Evolutionary conservation across 2,113 vertebrate genomes (phyloP).

Genomic region (Channa argus): DNA sequence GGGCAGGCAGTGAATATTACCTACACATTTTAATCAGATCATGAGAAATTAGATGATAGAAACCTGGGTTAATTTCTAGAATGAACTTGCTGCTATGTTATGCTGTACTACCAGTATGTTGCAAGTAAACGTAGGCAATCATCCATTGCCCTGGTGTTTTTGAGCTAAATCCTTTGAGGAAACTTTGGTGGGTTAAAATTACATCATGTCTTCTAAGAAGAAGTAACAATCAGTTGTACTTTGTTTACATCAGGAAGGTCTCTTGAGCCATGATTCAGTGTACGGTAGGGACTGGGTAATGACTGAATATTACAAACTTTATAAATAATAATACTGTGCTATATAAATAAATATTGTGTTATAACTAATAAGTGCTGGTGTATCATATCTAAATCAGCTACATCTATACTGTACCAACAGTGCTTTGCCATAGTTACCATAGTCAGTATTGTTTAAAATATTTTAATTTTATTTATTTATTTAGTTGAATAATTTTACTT

Average conservation of each 20-base stretch:
- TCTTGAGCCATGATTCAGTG: too few relatives aligned
- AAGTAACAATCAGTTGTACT: neutral
- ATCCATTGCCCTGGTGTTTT: conserved; percentile 30
- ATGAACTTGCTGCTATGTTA: conserved; percentile 8
- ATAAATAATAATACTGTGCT: too few relatives aligned
- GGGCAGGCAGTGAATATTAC: neutral
- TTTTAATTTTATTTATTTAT: too few relatives aligned
- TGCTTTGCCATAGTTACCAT: too few relatives aligned
- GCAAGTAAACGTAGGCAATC: conserved; percentile 4
- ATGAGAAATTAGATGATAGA: neutral
- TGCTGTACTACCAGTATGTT: conserved; percentile 18
- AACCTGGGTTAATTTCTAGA: conserved; percentile 3
- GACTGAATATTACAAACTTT: too few relatives aligned
- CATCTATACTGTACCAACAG: too few relatives aligned
- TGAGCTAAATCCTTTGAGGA: neutral
- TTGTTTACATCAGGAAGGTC: neutral
- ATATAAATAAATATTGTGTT: too few relatives aligned
- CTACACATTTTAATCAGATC: neutral
- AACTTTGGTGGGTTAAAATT: conserved; percentile 12
- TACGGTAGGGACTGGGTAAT: too few relatives aligned
- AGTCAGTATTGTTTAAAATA: too few relatives aligned
- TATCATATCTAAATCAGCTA: too few relatives aligned
- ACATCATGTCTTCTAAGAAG: conserved; percentile 34
- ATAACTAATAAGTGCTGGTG: too few relatives aligned
- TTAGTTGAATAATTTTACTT: too few relatives aligned